Base-by-base conservation (phyloP, 2,113 vertebrate species). In the Ptilonorhynchus violaceus region DNA sequence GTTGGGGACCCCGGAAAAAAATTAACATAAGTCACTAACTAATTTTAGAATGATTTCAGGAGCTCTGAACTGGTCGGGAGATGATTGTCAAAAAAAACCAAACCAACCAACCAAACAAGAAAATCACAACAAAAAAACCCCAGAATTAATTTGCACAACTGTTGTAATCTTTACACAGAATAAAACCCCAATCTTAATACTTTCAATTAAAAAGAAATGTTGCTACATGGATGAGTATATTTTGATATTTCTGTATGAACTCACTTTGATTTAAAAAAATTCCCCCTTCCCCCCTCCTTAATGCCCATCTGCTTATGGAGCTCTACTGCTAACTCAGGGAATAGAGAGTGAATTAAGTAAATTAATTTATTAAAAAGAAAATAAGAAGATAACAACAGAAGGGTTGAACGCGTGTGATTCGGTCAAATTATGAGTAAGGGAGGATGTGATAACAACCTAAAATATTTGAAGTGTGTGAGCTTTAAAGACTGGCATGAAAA, bases 401-500 rank as follows among this genome's bases (percentile, higher is more conserved):
- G 91, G 35, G 47, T 10, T 15, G 53, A 69, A 58, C 24, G 24
- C 17, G 53, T 75, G 59, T 27, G 72, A 60, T 58, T 73, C 23
- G 39, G 35, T 63, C 47, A 95, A 95, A 62, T 68, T n/a, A 80
- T 75, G 91, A 63, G 83, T 91, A 79, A 88, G 83, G 66, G 33
- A 96, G 86, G 79, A 81, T 78, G 35, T 44, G 74, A 89, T 76
- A 92, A 80, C 72, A 53, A 3, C 59, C 76, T 70, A 30, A 92
- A 93, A 84, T 88, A 92, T 35, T 52, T 86, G 66, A 66, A 41
- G 3, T 39, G 76, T 63, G 69, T 47, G 37, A 88, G 46, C 80
- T 39, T 39, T 39, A 39, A 39, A 39, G 37, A 39, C 37, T 39
- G 37, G 37, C 37, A 39, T 10, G 37, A 39, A 39, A 39, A 39